These are phyloP conservation scores for Agonopterix arenella DNA, from an alignment of 2,888 invertebrate species.

Conservation along the genomic window DNA sequence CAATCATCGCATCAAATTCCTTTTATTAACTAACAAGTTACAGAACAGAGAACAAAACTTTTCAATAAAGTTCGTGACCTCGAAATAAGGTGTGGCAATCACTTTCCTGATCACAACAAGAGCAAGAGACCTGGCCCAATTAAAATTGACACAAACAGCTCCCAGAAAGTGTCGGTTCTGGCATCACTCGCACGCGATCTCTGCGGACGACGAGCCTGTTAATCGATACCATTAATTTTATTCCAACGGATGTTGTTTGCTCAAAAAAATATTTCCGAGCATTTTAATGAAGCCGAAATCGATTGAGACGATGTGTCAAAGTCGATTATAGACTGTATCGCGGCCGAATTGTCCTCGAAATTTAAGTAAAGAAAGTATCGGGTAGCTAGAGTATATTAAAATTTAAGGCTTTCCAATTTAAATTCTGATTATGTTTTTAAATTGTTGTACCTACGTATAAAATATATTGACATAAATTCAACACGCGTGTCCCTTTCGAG, in stretches of 20 bases:
- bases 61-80: conserved; percentile 50
- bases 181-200: conserved; percentile 71
- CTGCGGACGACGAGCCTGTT: conserved; percentile 40
- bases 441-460: too few relatives aligned
- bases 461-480: too few relatives aligned
- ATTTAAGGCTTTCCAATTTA: not conserved
- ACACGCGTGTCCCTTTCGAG: too few relatives aligned
- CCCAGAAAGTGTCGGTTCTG: conserved; percentile 51
- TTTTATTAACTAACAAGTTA: not conserved
- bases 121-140: conserved; percentile 66
- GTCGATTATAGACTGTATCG: conserved; percentile 5
- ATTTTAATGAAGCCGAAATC: conserved; percentile 43
- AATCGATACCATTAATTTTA: conserved; percentile 72
- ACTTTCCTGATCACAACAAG: conserved; percentile 48
- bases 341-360: not conserved
- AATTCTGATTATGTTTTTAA: too few relatives aligned
- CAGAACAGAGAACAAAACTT: too few relatives aligned
- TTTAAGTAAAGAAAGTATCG: not conserved
- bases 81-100: conserved; percentile 61
- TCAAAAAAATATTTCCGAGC: conserved; percentile 46
- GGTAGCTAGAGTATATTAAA: not conserved
- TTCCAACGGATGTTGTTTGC: conserved; percentile 46
- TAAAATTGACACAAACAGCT: conserved; percentile 71
- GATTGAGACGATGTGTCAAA: conserved; percentile 10
- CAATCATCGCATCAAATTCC: not conserved